Conservation (phyloP, 2,888 invertebrate genomes). For the Acleris literana region DNA sequence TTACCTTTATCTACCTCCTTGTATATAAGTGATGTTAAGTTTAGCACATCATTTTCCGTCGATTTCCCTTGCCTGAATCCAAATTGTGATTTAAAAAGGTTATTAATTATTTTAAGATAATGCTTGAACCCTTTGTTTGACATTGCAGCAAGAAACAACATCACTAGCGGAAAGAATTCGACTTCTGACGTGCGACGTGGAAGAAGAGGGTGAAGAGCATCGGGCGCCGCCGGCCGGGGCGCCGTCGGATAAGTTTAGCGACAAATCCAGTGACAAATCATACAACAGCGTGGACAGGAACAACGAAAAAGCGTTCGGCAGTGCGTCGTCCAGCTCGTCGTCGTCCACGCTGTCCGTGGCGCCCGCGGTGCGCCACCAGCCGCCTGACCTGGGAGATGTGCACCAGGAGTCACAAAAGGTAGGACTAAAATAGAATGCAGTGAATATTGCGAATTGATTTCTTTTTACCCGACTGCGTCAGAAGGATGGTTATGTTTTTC, state of each 20-base stretch:
- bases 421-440: too few species aligned
- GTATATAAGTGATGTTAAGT: too few species aligned
- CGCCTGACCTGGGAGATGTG: constrained; percentile 72
- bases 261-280: constrained; percentile 56
- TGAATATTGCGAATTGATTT: too few species aligned
- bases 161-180: constrained; percentile 94
- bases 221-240: constrained; percentile 87
- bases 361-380: constrained; percentile 64
- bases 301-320: constrained; percentile 81
- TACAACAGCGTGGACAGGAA: constrained; percentile 84
- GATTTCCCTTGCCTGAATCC: too few species aligned
- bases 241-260: constrained; percentile 84
- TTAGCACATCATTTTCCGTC: too few species aligned
- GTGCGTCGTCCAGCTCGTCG: constrained; percentile 75
- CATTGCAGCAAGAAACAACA: constrained; percentile 84
- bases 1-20: too few species aligned
- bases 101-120: too few species aligned
- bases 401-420: constrained; percentile 75
- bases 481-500: too few species aligned
- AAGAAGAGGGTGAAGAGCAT: constrained; percentile 84
- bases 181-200: constrained; percentile 93
- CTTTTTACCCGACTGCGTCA: too few species aligned
- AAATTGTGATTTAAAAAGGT: too few species aligned
- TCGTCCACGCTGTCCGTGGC: constrained; percentile 67
- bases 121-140: too few species aligned